Evolutionary conservation across 2,113 vertebrate species (phyloP).

Genomic region (Gambusia affinis): DNA sequence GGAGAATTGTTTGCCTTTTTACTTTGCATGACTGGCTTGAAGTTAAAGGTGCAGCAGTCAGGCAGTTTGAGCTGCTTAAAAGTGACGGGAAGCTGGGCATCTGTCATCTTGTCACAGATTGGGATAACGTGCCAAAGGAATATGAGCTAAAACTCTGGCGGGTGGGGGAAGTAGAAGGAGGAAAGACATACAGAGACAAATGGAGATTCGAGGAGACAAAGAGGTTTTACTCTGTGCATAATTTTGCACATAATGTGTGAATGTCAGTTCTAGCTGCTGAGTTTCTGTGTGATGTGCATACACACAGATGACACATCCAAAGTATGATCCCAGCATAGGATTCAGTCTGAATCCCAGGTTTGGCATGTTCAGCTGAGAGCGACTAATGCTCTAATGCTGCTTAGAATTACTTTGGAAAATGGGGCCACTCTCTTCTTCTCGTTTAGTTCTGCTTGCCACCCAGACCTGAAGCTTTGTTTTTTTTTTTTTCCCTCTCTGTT

Average conservation of each 20-base stretch:
- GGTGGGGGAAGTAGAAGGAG: neutral
- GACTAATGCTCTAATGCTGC: slow-evolving; percentile 76
- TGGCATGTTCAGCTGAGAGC: slow-evolving; percentile 73
- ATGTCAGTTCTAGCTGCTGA: slow-evolving; percentile 22
- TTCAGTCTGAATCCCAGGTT: slow-evolving; percentile 68
- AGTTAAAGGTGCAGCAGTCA: slow-evolving; percentile 47
- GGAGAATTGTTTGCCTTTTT: slow-evolving; percentile 6
- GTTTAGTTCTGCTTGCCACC: slow-evolving; percentile 51
- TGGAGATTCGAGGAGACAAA: slow-evolving; percentile 33
- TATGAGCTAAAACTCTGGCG: slow-evolving; percentile 7
- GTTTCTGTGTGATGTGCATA: slow-evolving; percentile 25
- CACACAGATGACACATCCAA: slow-evolving; percentile 64
- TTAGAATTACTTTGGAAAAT: slow-evolving; percentile 74
- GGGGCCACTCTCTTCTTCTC: slow-evolving; percentile 56
- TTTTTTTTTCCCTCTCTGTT: slow-evolving; percentile 22
- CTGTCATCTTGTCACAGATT: slow-evolving; percentile 53
- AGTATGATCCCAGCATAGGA: slow-evolving; percentile 57
- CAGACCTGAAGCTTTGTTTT: slow-evolving; percentile 20
- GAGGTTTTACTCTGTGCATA: slow-evolving; percentile 48
- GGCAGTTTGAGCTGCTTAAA: slow-evolving; percentile 36
- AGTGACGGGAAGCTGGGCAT: slow-evolving; percentile 28
- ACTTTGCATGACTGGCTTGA: slow-evolving; percentile 46
- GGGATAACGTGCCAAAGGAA: slow-evolving; percentile 37
- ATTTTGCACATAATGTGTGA: slow-evolving; percentile 45
- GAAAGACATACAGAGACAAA: slow-evolving; percentile 12